Evolutionary conservation across 2,888 invertebrate genomes (phyloP).

Genomic region (Molorchus minor): DNA sequence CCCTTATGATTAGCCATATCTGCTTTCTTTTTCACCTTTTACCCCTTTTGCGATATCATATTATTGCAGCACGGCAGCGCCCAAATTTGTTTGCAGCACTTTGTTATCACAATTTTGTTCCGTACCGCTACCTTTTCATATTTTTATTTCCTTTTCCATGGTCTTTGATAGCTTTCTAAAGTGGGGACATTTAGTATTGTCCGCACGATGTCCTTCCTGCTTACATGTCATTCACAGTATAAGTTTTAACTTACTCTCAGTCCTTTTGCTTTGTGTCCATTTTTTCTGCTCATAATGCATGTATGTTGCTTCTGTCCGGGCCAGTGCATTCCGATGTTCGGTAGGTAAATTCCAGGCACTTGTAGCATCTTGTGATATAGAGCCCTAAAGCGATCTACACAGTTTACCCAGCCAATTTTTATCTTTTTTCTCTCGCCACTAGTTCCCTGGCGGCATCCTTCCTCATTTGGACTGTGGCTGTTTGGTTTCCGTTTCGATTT

Average conservation of each 20-base stretch:
- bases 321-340: neutral
- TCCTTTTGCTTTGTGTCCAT: neutral
- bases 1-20: neutral
- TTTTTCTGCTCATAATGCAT: neutral
- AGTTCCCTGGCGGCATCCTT: neutral
- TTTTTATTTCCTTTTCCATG: neutral
- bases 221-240: neutral
- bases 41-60: neutral
- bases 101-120: neutral
- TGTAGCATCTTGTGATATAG: neutral
- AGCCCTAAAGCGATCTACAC: neutral
- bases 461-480: neutral
- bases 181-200: no score
- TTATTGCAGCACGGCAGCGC: neutral
- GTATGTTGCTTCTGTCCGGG: neutral
- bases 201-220: neutral
- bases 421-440: neutral
- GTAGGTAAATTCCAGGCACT: neutral
- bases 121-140: neutral
- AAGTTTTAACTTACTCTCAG: neutral
- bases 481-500: neutral
- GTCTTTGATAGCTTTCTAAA: no score
- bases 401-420: neutral
- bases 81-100: neutral
- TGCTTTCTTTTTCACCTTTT: neutral